phyloP scores from a whole-genome alignment of 2,888 invertebrate species.

The Ischnura elegans region DNA sequence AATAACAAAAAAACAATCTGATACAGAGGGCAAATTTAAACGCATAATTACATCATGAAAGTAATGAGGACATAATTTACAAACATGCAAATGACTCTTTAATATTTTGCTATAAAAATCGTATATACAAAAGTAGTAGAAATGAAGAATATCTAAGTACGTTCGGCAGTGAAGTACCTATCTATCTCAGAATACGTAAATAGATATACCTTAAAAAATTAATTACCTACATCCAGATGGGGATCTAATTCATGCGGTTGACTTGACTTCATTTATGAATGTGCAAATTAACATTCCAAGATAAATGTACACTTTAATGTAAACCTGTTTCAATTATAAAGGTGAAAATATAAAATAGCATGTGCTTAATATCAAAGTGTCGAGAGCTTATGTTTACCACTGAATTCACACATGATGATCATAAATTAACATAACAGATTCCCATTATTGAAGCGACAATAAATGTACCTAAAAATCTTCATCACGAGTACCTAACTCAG shows the following conservation, averaged over 20 bases:
- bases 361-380: not conserved
- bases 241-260: slow-evolving; percentile 17
- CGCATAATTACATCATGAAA: not conserved
- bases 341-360: not conserved
- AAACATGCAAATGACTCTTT: not conserved
- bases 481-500: no score
- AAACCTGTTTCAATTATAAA: not conserved
- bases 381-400: not conserved
- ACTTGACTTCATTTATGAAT: slow-evolving; percentile 40
- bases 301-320: not conserved
- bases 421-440: no score
- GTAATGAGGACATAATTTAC: not conserved
- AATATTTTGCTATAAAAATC: not conserved
- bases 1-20: not conserved
- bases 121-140: not conserved
- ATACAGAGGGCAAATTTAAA: not conserved
- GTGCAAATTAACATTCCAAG: not conserved
- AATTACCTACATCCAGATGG: not conserved
- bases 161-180: no score
- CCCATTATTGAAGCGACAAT: no score
- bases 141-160: not conserved
- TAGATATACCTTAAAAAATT: not conserved
- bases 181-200: no score
- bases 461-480: no score
- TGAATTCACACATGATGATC: not conserved